phyloP scores from a whole-genome alignment of 1,140 invertebrate species.

The Nylanderia fulva region DNA sequence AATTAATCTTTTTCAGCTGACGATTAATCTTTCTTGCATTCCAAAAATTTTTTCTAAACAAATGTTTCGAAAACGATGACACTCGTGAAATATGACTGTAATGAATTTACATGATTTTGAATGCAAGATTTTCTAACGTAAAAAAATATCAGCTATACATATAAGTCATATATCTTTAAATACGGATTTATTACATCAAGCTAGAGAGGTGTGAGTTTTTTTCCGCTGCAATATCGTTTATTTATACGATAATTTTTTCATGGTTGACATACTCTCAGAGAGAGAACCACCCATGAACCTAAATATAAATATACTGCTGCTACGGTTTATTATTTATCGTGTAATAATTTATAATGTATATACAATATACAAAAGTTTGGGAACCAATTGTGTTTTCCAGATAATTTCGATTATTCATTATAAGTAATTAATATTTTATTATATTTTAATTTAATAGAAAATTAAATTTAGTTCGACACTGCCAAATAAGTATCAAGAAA shows the following conservation, averaged over 20 bases:
- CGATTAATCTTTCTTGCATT: background rate
- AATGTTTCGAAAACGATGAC: background rate
- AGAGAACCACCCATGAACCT: background rate
- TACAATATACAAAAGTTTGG: too few relatives aligned
- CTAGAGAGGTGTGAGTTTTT: background rate
- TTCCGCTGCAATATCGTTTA: background rate
- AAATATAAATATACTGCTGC: slow-evolving; percentile 10
- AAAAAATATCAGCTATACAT: background rate
- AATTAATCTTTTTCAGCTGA: background rate
- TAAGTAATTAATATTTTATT: too few relatives aligned
- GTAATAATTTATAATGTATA: too few relatives aligned
- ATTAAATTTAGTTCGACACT: too few relatives aligned
- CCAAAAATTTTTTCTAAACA: background rate
- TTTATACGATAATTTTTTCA: background rate
- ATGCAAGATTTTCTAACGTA: background rate
- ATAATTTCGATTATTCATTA: too few relatives aligned
- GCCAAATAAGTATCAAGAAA: too few relatives aligned
- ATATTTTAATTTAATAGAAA: too few relatives aligned
- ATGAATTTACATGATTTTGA: background rate
- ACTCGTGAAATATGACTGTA: background rate
- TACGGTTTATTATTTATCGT: background rate
- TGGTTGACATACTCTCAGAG: background rate
- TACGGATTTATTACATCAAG: background rate
- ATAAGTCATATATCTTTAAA: background rate
- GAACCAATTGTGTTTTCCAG: too few relatives aligned